A percentile compares a stretch with the other conserved stretches of the same genome.
These are phyloP conservation scores for Burhinus oedicnemus DNA, from an alignment of 2,113 vertebrate genomes.

Conservation along the genomic window DNA sequence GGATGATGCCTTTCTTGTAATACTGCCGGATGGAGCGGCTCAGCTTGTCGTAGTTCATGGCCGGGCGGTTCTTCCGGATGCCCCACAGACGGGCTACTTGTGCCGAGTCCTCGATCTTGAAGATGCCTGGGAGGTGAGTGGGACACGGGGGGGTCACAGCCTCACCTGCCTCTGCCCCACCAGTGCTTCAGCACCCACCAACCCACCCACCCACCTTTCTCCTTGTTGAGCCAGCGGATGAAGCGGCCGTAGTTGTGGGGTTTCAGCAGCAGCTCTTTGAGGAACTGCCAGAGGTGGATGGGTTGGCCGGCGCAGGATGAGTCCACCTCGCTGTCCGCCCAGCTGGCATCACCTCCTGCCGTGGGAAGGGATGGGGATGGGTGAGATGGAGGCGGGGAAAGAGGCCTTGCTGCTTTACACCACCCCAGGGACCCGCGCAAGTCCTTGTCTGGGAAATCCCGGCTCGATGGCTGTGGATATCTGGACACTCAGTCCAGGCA, in stretches of 20 bases:
- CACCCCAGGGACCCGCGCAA: fast-evolving
- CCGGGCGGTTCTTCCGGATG: conserved; percentile 94
- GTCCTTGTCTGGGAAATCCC: fast-evolving
- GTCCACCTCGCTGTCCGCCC: conserved; percentile 87
- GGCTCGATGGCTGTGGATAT: fast-evolving
- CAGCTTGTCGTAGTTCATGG: conserved; percentile 99
- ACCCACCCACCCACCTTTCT: conserved; percentile 83
- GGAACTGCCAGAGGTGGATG: conserved; percentile 98
- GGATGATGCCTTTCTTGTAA: conserved; percentile 99
- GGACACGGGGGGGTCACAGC: not conserved
- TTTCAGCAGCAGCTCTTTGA: conserved; percentile 93
- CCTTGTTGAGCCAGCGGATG: conserved; percentile 98
- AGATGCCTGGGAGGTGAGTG: conserved; percentile 83
- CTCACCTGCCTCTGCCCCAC: not conserved
- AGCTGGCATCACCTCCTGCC: conserved; percentile 77
- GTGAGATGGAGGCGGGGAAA: not conserved
- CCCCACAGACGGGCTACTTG: conserved; percentile 97
- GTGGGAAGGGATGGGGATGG: not conserved
- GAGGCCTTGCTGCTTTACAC: not conserved
- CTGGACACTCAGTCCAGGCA: not conserved
- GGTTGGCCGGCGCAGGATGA: conserved; percentile 93
- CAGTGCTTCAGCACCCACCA: not conserved
- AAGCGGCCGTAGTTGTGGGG: conserved; percentile 94
- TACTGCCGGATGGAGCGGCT: conserved; percentile 99
- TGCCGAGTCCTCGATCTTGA: conserved; percentile 97